Conservation (phyloP, 2,888 invertebrate genomes). For the Neria commutata region DNA sequence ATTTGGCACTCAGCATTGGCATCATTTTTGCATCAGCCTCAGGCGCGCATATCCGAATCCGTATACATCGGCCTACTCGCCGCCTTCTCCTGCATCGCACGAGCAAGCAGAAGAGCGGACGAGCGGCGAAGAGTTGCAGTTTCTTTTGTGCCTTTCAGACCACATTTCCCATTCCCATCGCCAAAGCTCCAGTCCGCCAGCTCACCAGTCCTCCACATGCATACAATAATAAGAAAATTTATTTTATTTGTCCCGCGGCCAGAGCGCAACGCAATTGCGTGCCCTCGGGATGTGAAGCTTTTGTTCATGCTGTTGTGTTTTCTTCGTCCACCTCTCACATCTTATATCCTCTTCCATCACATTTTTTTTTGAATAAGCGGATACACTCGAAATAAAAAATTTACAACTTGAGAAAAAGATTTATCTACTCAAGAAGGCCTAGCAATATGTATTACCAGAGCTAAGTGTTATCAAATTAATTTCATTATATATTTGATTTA, state of each 20-base stretch:
- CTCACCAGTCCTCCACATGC: too few species aligned
- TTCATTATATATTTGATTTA: too few species aligned
- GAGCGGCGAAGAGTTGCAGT: too few species aligned
- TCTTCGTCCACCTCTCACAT: neutral
- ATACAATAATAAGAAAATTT: conserved; percentile 32
- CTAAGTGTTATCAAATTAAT: too few species aligned
- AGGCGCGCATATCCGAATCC: neutral
- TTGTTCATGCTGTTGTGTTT: neutral
- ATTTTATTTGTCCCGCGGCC: conserved; percentile 27
- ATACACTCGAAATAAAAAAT: too few species aligned
- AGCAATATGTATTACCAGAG: too few species aligned
- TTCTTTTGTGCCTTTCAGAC: neutral
- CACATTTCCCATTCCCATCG: neutral
- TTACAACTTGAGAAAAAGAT: too few species aligned
- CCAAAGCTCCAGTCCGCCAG: neutral
- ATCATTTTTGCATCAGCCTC: conserved; percentile 24
- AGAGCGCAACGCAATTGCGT: conserved; percentile 18
- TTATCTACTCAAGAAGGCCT: too few species aligned
- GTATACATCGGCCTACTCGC: neutral
- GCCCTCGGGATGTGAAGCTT: conserved; percentile 4
- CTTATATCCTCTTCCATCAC: too few species aligned
- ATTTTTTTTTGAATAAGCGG: too few species aligned
- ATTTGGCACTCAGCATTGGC: conserved; percentile 26
- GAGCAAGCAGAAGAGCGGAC: neutral
- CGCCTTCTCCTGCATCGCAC: neutral